Conservation (phyloP, 2,888 invertebrate species). For the Drosophila cognata region DNA sequence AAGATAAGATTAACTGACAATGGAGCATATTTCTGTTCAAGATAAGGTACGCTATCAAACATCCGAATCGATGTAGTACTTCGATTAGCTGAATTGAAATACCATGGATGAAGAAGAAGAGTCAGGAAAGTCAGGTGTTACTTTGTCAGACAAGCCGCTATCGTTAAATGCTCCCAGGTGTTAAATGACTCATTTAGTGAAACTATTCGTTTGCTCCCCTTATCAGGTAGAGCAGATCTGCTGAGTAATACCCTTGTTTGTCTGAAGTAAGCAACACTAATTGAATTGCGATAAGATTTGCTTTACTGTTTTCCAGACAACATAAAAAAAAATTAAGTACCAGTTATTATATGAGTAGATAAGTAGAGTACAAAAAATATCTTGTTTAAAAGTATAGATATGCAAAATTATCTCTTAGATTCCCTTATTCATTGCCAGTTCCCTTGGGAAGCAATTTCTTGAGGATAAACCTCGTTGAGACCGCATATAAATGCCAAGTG, state of each 20-base stretch:
- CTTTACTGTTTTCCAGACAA: not conserved
- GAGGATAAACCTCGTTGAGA: not conserved
- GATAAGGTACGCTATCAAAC: not conserved
- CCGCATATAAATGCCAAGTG: constrained; percentile 13
- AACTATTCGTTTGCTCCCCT: not conserved
- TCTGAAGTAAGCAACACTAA: not conserved
- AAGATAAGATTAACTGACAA: not conserved
- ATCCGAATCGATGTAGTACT: not conserved
- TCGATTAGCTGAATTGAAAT: not conserved
- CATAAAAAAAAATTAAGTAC: not conserved
- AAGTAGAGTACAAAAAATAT: not conserved
- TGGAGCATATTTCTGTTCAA: not conserved
- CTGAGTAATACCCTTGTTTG: not conserved
- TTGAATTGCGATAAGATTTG: not conserved
- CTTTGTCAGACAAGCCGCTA: not conserved
- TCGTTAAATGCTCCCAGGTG: not conserved
- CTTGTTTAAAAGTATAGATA: not conserved
- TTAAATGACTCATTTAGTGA: not conserved
- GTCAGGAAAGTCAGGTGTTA: not conserved
- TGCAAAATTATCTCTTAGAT: not conserved
- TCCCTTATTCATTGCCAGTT: not conserved
- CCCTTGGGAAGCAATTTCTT: not conserved
- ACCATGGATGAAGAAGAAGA: not conserved
- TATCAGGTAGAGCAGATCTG: not conserved
- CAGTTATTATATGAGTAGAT: not conserved